These are phyloP conservation scores for Vollenhovia emeryi DNA, from an alignment of 1,140 invertebrate genomes.

Conservation along the genomic window DNA sequence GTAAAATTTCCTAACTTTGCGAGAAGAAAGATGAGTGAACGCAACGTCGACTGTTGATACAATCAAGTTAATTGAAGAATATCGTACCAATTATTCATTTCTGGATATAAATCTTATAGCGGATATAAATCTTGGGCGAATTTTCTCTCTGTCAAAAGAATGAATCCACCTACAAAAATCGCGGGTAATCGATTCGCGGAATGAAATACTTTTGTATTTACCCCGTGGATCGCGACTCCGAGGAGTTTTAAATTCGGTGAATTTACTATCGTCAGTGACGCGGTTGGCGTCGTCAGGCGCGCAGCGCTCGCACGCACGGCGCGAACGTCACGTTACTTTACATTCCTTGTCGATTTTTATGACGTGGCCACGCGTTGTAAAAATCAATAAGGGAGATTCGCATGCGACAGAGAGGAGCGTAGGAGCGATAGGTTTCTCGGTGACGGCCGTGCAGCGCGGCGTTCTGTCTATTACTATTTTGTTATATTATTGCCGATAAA, in stretches of 20 bases:
- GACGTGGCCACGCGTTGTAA: constrained; percentile 63
- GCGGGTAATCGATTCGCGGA: not conserved
- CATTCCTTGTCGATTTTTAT: constrained; percentile 70
- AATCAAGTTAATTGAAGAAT: not conserved
- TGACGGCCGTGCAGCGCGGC: not conserved
- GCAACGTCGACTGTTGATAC: not conserved
- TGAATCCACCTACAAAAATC: not conserved
- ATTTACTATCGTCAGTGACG: constrained; percentile 57
- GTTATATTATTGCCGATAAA: constrained; percentile 49
- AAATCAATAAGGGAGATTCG: constrained; percentile 69
- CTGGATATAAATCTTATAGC: too few species aligned
- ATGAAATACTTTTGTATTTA: constrained; percentile 31
- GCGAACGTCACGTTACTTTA: constrained; percentile 65
- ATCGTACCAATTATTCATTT: not conserved
- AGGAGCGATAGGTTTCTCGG: constrained; percentile 17
- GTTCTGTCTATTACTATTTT: constrained; percentile 55
- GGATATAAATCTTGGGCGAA: not conserved
- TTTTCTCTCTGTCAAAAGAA: not conserved
- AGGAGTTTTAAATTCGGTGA: constrained; percentile 64
- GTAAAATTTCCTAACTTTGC: not conserved
- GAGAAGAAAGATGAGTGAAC: not conserved
- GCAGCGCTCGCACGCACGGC: constrained; percentile 26
- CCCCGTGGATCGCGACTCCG: constrained; percentile 27
- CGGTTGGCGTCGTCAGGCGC: constrained; percentile 14
- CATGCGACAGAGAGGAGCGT: constrained; percentile 32